A percentile compares a stretch with the other conserved stretches of the same genome.
Conservation (phyloP, 2,797 vertebrate genomes). For the Malurus leucopterus region DNA sequence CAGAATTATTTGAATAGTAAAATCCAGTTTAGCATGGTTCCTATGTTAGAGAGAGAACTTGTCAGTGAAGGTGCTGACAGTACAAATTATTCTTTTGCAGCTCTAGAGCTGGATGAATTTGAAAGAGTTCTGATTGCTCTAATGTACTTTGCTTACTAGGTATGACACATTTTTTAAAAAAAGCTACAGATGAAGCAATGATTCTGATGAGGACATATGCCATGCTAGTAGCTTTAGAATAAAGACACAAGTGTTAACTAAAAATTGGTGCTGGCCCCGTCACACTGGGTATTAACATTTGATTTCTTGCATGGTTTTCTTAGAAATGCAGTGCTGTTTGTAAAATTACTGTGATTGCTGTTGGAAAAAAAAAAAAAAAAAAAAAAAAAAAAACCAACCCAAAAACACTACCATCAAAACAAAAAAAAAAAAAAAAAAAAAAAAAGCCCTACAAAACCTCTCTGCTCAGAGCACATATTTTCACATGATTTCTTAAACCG, state of each 20-base stretch:
- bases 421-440: background rate
- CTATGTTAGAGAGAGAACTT: background rate
- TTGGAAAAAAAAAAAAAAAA: background rate
- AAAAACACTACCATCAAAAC: too few relatives aligned
- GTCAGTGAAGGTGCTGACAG: background rate
- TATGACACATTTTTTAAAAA: background rate
- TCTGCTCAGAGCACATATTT: background rate
- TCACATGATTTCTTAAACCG: background rate
- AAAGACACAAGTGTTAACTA: background rate
- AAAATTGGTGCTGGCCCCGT: background rate
- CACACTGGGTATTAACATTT: background rate
- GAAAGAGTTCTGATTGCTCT: constrained; percentile 2
- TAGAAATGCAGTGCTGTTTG: background rate
- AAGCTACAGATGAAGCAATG: background rate
- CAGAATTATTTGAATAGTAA: background rate
- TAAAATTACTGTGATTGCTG: background rate
- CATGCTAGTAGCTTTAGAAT: background rate
- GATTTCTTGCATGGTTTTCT: background rate
- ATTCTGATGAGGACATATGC: background rate
- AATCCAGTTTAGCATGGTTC: background rate
- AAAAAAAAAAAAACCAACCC: background rate
- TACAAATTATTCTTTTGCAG: background rate
- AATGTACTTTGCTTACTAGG: background rate
- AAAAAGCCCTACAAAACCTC: background rate
- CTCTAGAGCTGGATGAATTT: background rate